Conservation (phyloP, 2,888 invertebrate genomes). For the Dorcus parallelipipedus region DNA sequence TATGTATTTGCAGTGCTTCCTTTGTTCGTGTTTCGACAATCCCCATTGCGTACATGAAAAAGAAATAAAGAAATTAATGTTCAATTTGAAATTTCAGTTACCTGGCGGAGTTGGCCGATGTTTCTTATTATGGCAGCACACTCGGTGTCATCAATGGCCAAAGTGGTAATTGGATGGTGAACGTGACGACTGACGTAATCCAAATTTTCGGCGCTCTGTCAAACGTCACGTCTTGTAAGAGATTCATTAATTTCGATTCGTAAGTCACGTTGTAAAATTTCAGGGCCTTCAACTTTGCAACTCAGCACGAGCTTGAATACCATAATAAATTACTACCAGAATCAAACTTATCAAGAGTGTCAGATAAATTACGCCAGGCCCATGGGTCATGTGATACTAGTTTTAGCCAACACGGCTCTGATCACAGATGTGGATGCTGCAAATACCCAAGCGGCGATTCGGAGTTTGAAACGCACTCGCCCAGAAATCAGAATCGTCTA, state of each 20-base stretch:
- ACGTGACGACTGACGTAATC: slow-evolving; percentile 57
- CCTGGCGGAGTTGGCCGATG: slow-evolving; percentile 57
- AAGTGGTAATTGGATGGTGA: slow-evolving; percentile 59
- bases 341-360: slow-evolving; percentile 49
- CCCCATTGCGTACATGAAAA: no score
- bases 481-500: slow-evolving; percentile 58
- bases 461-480: slow-evolving; percentile 48
- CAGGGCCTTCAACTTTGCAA: slow-evolving; percentile 57
- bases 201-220: slow-evolving; percentile 36
- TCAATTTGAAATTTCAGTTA: slow-evolving; percentile 47
- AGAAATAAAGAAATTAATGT: not conserved
- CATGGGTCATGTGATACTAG: slow-evolving; percentile 52
- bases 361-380: slow-evolving; percentile 41
- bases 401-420: slow-evolving; percentile 53
- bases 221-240: slow-evolving; percentile 13
- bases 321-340: slow-evolving; percentile 50
- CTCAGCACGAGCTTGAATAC: slow-evolving; percentile 52
- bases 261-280: slow-evolving; percentile 23
- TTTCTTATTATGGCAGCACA: slow-evolving; percentile 58
- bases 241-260: not conserved
- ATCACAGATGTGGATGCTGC: slow-evolving; percentile 50
- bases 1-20: no score
- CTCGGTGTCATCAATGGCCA: slow-evolving; percentile 62
- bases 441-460: slow-evolving; percentile 48
- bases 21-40: no score